Conservation (phyloP, 2,113 vertebrate species). For the Cichladusa arquata region DNA sequence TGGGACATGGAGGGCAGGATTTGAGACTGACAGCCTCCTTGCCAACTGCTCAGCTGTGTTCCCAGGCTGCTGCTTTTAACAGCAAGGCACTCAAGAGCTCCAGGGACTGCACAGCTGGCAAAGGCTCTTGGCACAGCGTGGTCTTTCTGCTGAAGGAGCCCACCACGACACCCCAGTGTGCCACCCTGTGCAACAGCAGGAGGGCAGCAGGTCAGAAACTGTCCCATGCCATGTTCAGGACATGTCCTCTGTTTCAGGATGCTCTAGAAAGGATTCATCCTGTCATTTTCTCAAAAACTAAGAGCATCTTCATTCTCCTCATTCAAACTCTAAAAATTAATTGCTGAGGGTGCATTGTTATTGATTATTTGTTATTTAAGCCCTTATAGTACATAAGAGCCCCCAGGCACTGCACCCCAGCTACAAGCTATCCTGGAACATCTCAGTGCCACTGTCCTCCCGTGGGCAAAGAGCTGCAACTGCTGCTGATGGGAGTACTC, state of each 20-base stretch:
- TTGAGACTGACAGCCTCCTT: neutral
- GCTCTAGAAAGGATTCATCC: neutral
- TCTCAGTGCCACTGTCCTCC: neutral
- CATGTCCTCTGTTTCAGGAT: neutral
- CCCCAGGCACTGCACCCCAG: neutral
- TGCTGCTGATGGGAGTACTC: neutral
- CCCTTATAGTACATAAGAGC: neutral
- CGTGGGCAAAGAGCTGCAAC: neutral
- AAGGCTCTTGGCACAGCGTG: rapidly evolving
- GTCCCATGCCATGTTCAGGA: neutral
- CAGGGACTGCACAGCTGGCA: neutral
- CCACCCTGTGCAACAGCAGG: neutral
- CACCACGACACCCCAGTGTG: neutral
- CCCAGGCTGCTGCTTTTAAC: neutral
- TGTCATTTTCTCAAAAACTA: neutral
- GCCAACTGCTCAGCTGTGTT: neutral
- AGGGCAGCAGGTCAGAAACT: neutral
- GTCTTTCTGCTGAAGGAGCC: neutral
- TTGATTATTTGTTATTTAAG: neutral
- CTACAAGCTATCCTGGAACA: neutral
- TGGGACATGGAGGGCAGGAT: neutral
- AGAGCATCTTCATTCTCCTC: neutral
- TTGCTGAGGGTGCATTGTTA: neutral
- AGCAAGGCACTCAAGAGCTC: neutral
- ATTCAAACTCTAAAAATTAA: neutral